Percentiles rank a stretch among this genome's conserved stretches.
phyloP scores from a whole-genome alignment of 2,113 vertebrate species.

The Nycticorax nycticorax region DNA sequence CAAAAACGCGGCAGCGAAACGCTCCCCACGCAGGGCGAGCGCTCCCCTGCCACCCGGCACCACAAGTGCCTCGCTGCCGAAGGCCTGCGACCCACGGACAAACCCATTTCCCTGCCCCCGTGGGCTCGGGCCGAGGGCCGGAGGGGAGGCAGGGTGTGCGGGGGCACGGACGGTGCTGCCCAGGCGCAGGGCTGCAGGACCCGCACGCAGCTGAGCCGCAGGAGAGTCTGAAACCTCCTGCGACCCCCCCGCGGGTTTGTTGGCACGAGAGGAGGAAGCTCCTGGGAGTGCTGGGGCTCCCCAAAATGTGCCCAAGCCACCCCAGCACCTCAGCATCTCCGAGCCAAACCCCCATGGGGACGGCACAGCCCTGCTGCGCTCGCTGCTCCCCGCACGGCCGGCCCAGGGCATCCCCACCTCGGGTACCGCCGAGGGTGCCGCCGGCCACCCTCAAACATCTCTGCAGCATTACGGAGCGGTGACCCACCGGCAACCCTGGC shows the following conservation, averaged over 20 bases:
- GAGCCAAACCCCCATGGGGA: fast-evolving
- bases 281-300: neutral
- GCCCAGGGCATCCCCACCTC: too few species aligned
- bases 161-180: neutral
- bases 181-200: neutral
- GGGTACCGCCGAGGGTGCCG: fast-evolving
- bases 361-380: fast-evolving
- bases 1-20: neutral
- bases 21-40: neutral
- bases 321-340: fast-evolving
- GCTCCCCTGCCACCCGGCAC: fast-evolving
- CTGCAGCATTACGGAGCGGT: fast-evolving
- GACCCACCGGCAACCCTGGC: neutral
- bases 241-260: fast-evolving
- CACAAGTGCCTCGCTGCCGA: neutral
- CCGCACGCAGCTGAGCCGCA: neutral
- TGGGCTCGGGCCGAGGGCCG: fast-evolving
- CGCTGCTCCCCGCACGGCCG: fast-evolving
- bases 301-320: neutral
- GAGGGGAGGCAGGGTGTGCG: neutral
- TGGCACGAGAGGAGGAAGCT: neutral
- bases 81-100: neutral
- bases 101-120: neutral
- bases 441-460: fast-evolving
- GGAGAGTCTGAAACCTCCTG: neutral